phyloP scores from a whole-genome alignment of 2,888 invertebrate species.

The Caenorhabditis imperialis region DNA sequence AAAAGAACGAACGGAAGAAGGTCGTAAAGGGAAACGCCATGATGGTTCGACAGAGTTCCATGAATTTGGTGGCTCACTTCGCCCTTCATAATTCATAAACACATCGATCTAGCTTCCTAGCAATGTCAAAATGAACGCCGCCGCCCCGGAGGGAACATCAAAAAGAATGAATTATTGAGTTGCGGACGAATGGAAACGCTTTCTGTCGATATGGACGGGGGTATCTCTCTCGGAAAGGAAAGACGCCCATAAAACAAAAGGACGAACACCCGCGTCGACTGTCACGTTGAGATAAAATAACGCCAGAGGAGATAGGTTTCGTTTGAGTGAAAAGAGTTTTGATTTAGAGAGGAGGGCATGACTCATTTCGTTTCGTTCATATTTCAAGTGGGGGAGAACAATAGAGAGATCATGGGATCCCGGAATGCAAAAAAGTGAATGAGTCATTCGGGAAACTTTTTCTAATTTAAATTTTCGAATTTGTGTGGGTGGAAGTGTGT shows the following conservation, averaged over 20 bases:
- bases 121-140: slow-evolving; percentile 6
- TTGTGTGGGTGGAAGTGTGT: too few species aligned
- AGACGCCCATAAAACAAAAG: slow-evolving; percentile 43
- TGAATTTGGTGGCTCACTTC: slow-evolving; percentile 20
- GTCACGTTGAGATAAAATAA: slow-evolving; percentile 36
- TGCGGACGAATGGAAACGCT: neutral
- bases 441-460: too few species aligned
- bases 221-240: slow-evolving; percentile 17
- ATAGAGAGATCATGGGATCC: too few species aligned
- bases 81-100: slow-evolving; percentile 33
- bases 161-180: slow-evolving; percentile 48
- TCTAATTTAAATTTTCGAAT: too few species aligned
- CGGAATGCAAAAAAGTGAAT: too few species aligned
- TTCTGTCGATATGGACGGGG: too few species aligned
- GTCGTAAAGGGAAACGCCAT: slow-evolving; percentile 29
- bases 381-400: neutral
- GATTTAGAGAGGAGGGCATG: too few species aligned
- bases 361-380: slow-evolving; percentile 11
- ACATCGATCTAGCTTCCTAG: slow-evolving; percentile 34
- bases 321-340: too few species aligned
- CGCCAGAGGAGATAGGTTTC: slow-evolving; percentile 5
- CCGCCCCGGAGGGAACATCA: slow-evolving; percentile 25
- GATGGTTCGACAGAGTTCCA: slow-evolving; percentile 22
- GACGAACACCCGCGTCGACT: slow-evolving; percentile 41
- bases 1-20: slow-evolving; percentile 35